Percentiles rank a stretch among this genome's conserved stretches.
Evolutionary conservation across 2,888 invertebrate genomes (phyloP).

Genomic region (Cheilosia scutellata): DNA sequence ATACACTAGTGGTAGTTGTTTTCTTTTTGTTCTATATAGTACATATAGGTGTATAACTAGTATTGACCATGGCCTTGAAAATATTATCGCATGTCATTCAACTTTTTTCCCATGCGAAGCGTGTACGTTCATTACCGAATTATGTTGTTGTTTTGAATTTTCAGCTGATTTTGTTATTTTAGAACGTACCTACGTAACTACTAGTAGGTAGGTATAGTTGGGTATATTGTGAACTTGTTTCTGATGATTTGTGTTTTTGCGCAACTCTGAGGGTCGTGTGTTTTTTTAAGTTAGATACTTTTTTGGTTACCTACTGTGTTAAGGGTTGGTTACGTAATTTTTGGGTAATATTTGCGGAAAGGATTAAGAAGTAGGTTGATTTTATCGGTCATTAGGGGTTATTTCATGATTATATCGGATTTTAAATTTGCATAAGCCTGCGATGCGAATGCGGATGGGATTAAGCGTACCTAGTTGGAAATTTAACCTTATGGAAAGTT

Average conservation of each 20-base stretch:
- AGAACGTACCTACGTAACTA: background rate
- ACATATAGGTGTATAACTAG: slow-evolving; percentile 1
- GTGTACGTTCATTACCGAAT: slow-evolving; percentile 28
- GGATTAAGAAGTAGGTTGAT: background rate
- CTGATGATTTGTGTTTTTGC: background rate
- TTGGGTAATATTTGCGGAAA: background rate
- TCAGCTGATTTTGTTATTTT: slow-evolving; percentile 44
- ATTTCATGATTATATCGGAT: background rate
- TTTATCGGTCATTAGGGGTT: background rate
- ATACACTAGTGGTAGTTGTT: slow-evolving; percentile 17
- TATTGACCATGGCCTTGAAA: slow-evolving; percentile 73
- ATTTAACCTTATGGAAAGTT: no score
- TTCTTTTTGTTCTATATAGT: slow-evolving; percentile 2
- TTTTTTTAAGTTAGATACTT: background rate
- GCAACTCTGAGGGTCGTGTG: background rate
- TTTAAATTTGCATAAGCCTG: background rate
- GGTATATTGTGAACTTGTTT: slow-evolving; percentile 17
- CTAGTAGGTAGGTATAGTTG: background rate
- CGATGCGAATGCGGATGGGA: no score
- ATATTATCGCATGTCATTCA: slow-evolving; percentile 70
- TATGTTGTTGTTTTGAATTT: slow-evolving; percentile 24
- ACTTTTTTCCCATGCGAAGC: slow-evolving; percentile 59
- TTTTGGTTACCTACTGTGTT: slow-evolving; percentile 1
- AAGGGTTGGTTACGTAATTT: slow-evolving; percentile 31
- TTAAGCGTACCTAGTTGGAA: no score